Evolutionary conservation across 2,888 invertebrate genomes (phyloP).

Genomic region (Gasteruption jaculator): DNA sequence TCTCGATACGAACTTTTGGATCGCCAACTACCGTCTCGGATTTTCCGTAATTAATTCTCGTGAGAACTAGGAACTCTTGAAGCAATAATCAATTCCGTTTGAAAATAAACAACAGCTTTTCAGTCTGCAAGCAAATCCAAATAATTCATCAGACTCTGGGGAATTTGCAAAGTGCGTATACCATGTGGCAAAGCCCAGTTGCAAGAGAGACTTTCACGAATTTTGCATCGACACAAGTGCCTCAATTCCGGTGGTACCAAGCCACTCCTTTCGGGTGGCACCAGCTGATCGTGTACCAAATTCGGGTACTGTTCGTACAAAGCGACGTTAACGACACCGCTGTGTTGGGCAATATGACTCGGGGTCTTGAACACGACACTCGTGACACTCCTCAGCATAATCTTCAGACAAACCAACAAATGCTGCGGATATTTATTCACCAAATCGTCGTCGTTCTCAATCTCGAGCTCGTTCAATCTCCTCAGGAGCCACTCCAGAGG

Average conservation of each 20-base stretch:
- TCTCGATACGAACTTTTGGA: too few species aligned
- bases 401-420: constrained; percentile 64
- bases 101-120: too few species aligned
- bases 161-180: constrained; percentile 65
- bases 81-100: too few species aligned
- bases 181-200: constrained; percentile 74
- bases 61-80: too few species aligned
- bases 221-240: constrained; percentile 69
- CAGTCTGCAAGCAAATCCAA: constrained; percentile 71
- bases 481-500: constrained; percentile 64
- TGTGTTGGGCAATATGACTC: constrained; percentile 36
- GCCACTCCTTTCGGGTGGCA: constrained; percentile 62
- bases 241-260: constrained; percentile 66
- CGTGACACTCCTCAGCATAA: constrained; percentile 64
- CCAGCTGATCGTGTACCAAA: constrained; percentile 58
- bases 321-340: constrained; percentile 38
- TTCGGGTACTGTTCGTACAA: constrained; percentile 50
- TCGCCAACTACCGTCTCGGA: too few species aligned
- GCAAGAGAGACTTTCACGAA: constrained; percentile 62
- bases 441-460: constrained; percentile 49
- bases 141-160: constrained; percentile 64
- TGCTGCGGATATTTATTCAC: constrained; percentile 61
- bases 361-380: constrained; percentile 50
- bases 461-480: constrained; percentile 58
- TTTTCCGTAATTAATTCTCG: too few species aligned